phyloP scores from a whole-genome alignment of 2,113 vertebrate species.

The Amphiprion percula region DNA sequence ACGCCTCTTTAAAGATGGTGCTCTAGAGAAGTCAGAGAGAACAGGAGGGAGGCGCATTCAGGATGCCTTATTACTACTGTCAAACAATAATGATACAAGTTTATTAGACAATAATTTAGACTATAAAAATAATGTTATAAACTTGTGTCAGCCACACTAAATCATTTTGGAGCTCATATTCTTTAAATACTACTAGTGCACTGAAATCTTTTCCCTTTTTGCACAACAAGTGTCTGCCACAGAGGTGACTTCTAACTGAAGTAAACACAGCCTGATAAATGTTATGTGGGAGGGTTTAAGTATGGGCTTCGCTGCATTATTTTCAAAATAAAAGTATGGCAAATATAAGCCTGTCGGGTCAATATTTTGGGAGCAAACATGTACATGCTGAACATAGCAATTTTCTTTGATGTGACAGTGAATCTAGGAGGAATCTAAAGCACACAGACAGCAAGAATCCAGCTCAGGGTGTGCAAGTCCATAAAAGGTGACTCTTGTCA shows the following conservation, averaged over 20 bases:
- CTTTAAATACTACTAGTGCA: background rate
- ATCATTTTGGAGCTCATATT: background rate
- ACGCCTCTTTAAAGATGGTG: background rate
- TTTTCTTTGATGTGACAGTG: slow-evolving; percentile 46
- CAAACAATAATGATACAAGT: background rate
- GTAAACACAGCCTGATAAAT: slow-evolving; percentile 39
- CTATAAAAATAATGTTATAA: slow-evolving; percentile 9
- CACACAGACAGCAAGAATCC: slow-evolving; percentile 32
- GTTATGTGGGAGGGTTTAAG: slow-evolving; percentile 24
- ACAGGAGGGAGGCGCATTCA: background rate
- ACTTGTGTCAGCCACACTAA: slow-evolving; percentile 17
- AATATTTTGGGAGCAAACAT: slow-evolving; percentile 67
- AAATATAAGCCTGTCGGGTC: slow-evolving; percentile 16
- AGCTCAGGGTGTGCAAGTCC: slow-evolving; percentile 28
- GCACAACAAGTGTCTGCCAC: background rate
- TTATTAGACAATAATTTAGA: slow-evolving; percentile 23
- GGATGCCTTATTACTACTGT: background rate
- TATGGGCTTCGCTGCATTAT: slow-evolving; percentile 25
- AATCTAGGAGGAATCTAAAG: slow-evolving; percentile 43
- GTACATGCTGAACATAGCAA: slow-evolving; percentile 15
- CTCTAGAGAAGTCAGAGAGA: background rate
- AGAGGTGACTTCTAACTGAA: slow-evolving; percentile 12
- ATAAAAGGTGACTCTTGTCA: slow-evolving; percentile 61
- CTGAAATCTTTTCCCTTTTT: slow-evolving; percentile 6
- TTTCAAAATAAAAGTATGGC: slow-evolving; percentile 66